phyloP scores from a whole-genome alignment of 2,113 vertebrate species.

The Passer domesticus region DNA sequence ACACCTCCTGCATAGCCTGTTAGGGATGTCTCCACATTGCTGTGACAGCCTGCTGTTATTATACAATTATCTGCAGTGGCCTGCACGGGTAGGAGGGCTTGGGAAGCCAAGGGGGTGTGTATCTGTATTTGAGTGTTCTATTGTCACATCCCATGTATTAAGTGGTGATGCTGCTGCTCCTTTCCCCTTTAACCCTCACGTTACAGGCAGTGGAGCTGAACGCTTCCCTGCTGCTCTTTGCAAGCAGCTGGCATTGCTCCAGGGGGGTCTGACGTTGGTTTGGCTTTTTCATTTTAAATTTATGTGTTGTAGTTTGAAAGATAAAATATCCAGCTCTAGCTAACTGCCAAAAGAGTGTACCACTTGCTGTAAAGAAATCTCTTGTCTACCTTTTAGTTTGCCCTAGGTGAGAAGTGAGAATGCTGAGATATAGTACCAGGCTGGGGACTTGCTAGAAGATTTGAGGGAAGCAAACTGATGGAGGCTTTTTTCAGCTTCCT shows the following conservation, averaged over 20 bases:
- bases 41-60: not conserved
- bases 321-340: not conserved
- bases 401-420: not conserved
- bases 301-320: not conserved
- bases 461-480: not conserved
- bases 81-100: not conserved
- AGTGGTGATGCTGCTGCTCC: not conserved
- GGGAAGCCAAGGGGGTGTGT: not conserved
- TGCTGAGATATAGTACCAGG: accelerated
- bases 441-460: not conserved
- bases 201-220: not conserved
- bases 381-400: not conserved
- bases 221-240: not conserved
- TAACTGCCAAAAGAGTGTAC: not conserved
- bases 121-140: not conserved
- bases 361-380: not conserved
- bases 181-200: not conserved
- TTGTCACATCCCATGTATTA: not conserved
- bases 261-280: not conserved
- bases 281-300: not conserved
- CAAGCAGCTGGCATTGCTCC: not conserved
- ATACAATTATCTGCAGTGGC: not conserved
- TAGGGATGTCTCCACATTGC: not conserved
- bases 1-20: not conserved
- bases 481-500: not conserved